These are phyloP conservation scores for Danio kyathit DNA, from an alignment of 2,797 vertebrate species.

Conservation along the genomic window DNA sequence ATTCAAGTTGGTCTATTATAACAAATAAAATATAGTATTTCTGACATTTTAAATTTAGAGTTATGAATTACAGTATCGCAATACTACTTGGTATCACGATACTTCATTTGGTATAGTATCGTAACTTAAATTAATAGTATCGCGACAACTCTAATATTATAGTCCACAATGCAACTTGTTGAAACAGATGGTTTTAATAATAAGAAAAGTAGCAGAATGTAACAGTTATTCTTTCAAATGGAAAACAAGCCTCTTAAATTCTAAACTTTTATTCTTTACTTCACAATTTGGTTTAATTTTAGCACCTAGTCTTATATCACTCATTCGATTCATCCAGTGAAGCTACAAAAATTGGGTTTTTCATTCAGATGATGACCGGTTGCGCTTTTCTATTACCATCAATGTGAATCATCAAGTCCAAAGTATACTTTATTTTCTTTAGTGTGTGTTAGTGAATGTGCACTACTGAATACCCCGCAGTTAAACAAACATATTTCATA, in stretches of 20 bases:
- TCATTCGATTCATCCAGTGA: not conserved
- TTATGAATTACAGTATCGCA: too few relatives aligned
- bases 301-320: not conserved
- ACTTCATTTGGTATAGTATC: too few relatives aligned
- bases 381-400: constrained; percentile 3
- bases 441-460: too few relatives aligned
- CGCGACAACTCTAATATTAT: too few relatives aligned
- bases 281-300: not conserved
- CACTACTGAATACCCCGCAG: too few relatives aligned
- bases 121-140: too few relatives aligned
- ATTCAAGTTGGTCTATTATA: too few relatives aligned
- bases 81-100: too few relatives aligned
- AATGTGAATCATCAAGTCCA: not conserved
- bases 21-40: too few relatives aligned
- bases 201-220: not conserved
- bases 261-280: not conserved
- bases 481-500: too few relatives aligned
- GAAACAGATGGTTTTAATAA: constrained; percentile 15
- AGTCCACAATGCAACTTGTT: not conserved
- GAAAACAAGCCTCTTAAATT: not conserved
- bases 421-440: too few relatives aligned
- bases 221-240: constrained; percentile 13
- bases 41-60: too few relatives aligned
- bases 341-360: not conserved
- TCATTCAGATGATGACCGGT: not conserved